Evolutionary conservation across 2,797 vertebrate genomes (phyloP).

Genomic region (Pangasius mekongensis): DNA sequence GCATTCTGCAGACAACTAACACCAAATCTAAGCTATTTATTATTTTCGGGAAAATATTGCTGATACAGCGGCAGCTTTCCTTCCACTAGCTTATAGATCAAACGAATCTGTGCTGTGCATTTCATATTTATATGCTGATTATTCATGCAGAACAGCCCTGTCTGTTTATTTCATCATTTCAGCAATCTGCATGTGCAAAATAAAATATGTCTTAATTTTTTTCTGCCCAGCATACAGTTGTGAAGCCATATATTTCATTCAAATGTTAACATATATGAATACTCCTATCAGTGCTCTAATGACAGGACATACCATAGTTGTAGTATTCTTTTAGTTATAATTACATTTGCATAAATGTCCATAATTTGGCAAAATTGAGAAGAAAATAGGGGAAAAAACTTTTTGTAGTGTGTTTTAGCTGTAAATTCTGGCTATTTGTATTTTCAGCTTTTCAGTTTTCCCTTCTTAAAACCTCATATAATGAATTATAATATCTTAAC

Average conservation of each 20-base stretch:
- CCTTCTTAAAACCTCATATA: background rate
- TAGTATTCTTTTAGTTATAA: background rate
- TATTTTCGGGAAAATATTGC: background rate
- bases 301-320: no score
- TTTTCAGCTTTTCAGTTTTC: no score
- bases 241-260: background rate
- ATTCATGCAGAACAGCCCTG: background rate
- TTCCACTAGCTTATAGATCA: background rate
- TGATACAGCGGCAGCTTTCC: background rate
- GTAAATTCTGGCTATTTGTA: no score
- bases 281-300: background rate
- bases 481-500: background rate
- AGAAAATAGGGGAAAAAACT: no score
- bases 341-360: background rate
- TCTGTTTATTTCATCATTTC: conserved; percentile 8
- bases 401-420: background rate
- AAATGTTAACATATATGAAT: background rate
- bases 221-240: background rate
- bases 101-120: background rate
- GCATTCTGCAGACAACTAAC: conserved; percentile 25
- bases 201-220: background rate
- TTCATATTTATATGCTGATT: background rate
- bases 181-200: background rate
- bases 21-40: conserved; percentile 17
- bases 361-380: background rate